Evolutionary conservation across 2,113 vertebrate species (phyloP), one percentile per base, ranked within the genome.

Genomic region (Rhabdomys dilectus): DNA sequence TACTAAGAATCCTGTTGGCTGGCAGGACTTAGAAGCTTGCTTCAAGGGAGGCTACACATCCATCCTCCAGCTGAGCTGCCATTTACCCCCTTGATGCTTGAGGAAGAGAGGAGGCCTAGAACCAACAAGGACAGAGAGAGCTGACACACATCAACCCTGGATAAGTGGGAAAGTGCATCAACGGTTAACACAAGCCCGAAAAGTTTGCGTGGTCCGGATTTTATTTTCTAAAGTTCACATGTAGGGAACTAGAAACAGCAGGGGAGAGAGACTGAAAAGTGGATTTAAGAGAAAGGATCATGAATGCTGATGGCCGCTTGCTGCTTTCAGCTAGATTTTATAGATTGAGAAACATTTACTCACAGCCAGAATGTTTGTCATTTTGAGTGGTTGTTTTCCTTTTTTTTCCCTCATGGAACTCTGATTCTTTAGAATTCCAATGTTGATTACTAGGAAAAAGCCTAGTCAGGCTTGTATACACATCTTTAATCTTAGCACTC

Each of bases 271-370:
- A n/a, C 8, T 39, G 90, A 42, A 78, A 91, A 78, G 56, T 60
- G 70, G 62, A 58, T 92, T 95, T 70, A 85, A 89, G 53, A 93
- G 26, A 51, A 88, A 58, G 26, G 75, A 88, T 62, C 9, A 51
- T 21, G 53, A 77, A 88, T 21, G 13, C 77, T 56, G 60, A 84
- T 75, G n/a, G 48, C 72, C 39, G 22, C 19, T 48, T 92, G 22
- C 21, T 45, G 5, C 48, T 84, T 93, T 92, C 91, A 64, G 36
- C 72, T 76, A 66, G 31, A 29, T 93, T 96, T 95, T 72, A 22
- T 91, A 77, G 51, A 42, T 94, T 88, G 13, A 78, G 66, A 60
- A 96, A 64, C 17, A 81, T 90, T 94, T 66, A 91, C 72, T 87
- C 82, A 88, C 95, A 96, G 82, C 31, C 42, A 92, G 51, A 82